phyloP scores from a whole-genome alignment of 2,113 vertebrate genomes.

The Amblyornis subalaris region DNA sequence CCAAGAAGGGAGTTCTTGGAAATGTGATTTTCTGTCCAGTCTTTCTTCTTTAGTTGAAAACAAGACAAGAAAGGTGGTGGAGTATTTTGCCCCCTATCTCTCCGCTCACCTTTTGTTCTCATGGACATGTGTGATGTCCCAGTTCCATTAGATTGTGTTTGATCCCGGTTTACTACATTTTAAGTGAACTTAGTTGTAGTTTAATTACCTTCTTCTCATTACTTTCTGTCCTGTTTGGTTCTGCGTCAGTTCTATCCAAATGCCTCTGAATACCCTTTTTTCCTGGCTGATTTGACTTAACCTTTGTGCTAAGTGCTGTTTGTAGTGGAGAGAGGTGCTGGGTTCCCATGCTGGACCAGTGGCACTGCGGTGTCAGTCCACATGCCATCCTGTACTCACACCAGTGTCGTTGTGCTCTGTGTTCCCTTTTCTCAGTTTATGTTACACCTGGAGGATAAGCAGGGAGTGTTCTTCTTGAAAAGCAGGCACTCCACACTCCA shows the following conservation, averaged over 20 bases:
- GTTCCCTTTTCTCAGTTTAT: conserved; percentile 69
- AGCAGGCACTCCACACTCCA: conserved; percentile 59
- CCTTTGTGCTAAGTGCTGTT: neutral
- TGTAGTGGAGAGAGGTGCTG: neutral
- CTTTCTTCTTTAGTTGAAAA: neutral
- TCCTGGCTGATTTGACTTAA: neutral
- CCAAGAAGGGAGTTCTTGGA: neutral
- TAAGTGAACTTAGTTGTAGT: neutral
- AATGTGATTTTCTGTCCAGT: neutral
- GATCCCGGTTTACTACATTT: neutral
- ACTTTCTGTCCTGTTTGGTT: neutral
- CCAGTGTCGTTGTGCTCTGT: neutral
- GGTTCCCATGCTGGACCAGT: neutral
- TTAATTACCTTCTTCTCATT: neutral
- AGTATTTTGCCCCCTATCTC: neutral
- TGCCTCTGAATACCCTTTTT: neutral
- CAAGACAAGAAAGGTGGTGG: neutral
- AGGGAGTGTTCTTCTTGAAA: conserved; percentile 74
- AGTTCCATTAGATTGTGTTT: neutral
- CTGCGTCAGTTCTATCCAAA: neutral
- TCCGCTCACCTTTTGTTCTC: neutral
- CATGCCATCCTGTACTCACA: neutral
- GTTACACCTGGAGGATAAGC: conserved; percentile 77
- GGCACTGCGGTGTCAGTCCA: accelerated
- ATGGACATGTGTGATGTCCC: neutral